Conservation (phyloP, 92 coral and sea anemone genomes). For the Siderastrea radians region DNA sequence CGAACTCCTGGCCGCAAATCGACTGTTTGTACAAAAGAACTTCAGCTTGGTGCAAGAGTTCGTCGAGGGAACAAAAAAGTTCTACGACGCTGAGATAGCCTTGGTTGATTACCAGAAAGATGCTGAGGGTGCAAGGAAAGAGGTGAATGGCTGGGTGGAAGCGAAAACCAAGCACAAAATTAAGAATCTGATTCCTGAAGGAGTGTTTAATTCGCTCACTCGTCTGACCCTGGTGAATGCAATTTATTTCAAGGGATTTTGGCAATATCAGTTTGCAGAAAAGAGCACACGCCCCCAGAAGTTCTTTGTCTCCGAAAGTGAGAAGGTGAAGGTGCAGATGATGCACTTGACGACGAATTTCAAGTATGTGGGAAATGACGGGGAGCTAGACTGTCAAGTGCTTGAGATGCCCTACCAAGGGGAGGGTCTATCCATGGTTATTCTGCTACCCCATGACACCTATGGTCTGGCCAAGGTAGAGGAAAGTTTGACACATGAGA, state of each 20-base stretch:
- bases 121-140: no score
- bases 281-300: constrained; percentile 43
- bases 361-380: constrained; percentile 19
- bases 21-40: no score
- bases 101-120: constrained; percentile 8
- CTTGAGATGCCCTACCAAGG: constrained; percentile 79
- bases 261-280: constrained; percentile 69
- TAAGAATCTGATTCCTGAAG: constrained; percentile 54
- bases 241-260: constrained; percentile 85
- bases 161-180: constrained; percentile 81
- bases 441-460: constrained; percentile 73
- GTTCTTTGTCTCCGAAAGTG: constrained; percentile 61
- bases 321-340: constrained; percentile 25
- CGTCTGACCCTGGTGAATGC: constrained; percentile 82
- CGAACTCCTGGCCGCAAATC: no score
- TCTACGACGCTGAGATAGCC: constrained; percentile 79
- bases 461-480: constrained; percentile 78
- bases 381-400: constrained; percentile 66
- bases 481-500: constrained; percentile 47
- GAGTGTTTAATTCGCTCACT: constrained; percentile 61
- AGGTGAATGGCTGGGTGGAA: constrained; percentile 65
- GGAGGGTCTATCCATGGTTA: constrained; percentile 71
- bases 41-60: no score
- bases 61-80: constrained; percentile 27
- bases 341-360: constrained; percentile 76